phyloP scores from a whole-genome alignment of 2,113 vertebrate genomes.

The Dolichallabes microphthalmus region DNA sequence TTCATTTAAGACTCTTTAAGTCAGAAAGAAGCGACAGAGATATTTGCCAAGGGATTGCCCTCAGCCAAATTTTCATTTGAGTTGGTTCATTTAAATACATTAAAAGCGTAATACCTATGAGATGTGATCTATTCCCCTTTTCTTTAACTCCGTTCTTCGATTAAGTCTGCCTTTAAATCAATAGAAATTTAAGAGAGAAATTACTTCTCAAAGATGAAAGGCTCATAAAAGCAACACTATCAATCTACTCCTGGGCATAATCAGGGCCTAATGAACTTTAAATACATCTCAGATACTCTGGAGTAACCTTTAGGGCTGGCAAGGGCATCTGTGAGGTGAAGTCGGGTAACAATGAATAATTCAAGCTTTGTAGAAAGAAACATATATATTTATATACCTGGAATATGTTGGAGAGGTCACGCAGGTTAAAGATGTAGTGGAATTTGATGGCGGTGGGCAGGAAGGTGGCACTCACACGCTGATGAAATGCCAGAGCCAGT shows the following conservation, averaged over 20 bases:
- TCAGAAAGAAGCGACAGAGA: conserved; percentile 23
- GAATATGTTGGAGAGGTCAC: conserved; percentile 94
- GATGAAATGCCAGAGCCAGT: conserved; percentile 82
- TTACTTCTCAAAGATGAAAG: conserved; percentile 17
- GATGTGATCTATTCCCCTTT: conserved; percentile 38
- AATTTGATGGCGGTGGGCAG: conserved; percentile 93
- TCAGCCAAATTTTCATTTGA: conserved; percentile 13
- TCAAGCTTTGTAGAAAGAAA: background rate
- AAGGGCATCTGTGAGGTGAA: background rate
- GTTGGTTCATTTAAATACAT: conserved; percentile 46
- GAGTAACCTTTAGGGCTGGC: conserved; percentile 23
- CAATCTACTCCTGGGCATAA: conserved; percentile 15
- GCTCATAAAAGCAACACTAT: conserved; percentile 30
- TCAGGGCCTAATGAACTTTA: conserved; percentile 21
- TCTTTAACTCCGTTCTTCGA: conserved; percentile 8
- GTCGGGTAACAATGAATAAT: conserved; percentile 15
- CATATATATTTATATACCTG: conserved; percentile 72
- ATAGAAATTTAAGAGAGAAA: conserved; percentile 38
- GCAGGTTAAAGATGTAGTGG: conserved; percentile 93
- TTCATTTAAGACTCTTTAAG: conserved; percentile 38
- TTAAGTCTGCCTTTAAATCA: conserved; percentile 32
- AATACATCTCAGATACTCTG: background rate
- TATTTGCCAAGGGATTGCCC: conserved; percentile 20
- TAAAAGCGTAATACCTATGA: conserved; percentile 35
- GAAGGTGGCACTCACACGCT: conserved; percentile 79